Evolutionary conservation across 2,888 invertebrate genomes (phyloP), one percentile per base, ranked within the genome.

Genomic region (Aleiodes testaceus): DNA sequence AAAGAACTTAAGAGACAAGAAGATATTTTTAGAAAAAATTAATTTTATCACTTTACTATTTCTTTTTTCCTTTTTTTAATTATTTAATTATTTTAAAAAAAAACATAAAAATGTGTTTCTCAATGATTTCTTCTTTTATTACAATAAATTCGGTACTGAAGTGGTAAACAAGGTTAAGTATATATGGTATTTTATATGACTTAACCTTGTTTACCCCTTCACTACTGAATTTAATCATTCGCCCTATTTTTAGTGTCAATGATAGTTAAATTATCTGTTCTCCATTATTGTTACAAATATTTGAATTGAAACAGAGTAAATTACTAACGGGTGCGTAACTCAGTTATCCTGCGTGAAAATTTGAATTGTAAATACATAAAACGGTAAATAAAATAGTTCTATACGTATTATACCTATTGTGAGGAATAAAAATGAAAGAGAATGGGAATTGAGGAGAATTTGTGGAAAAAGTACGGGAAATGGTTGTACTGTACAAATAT

Each of bases 311-410:
- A 14, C 36, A 30, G 16, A n/a, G 26, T 53, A 26, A 22, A 55
- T 55, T 55, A 55, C 36, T 36, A 55, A 55, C 55, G 55, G 55
- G 30, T 55, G 36, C 36, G 36, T 36, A 36, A 36, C 55, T 16
- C 49, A 16, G 55, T 12, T 36, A 9, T 30, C 30, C 30, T 14
- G 18, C 18, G 42, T 16, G 1, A 9, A 16, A 42, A 59, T 59
- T 59, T 59, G 42, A 36, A 59, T 59, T 59, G 59, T 59, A 59
- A 59, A 59, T 59, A 11, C 42, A 42, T n/a, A 3, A 18, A 42
- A 42, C 59, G 59, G 59, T 59, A 53, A 22, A 53, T 53, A 42
- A 55, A 55, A 55, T 55, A 55, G 36, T 55, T 36, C n/a, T 53
- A 22, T 30, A 22, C 14, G 30, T 4, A 14, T 36, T 26, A 26